phyloP scores from a whole-genome alignment of 1,140 invertebrate species.

The Sesamia nonagrioides region DNA sequence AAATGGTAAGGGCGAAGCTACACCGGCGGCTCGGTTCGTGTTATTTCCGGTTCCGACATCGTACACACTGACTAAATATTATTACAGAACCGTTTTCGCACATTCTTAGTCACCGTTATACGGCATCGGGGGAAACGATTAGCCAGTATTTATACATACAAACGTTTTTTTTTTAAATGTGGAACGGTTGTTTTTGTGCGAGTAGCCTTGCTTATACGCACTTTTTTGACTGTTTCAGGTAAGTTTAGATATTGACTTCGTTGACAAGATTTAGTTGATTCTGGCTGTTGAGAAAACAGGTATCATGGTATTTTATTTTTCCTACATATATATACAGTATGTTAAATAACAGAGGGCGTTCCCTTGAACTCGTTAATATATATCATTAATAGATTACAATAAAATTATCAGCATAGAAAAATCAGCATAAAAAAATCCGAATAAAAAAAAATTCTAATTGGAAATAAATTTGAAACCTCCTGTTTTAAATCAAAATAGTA shows the following conservation, averaged over 20 bases:
- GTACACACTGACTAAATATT: conserved; percentile 41
- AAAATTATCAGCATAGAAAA: no score
- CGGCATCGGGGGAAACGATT: conserved; percentile 29
- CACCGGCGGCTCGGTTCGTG: conserved; percentile 38
- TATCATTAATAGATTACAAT: no score
- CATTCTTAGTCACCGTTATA: conserved; percentile 19
- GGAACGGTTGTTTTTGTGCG: conserved; percentile 10
- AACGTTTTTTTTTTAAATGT: conserved; percentile 4
- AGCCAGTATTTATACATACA: conserved; percentile 1
- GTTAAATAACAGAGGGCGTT: no score
- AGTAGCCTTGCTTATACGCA: background rate
- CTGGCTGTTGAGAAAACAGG: background rate
- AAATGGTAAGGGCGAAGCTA: conserved; percentile 39
- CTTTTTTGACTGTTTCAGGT: conserved; percentile 8
- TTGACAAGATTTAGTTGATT: background rate
- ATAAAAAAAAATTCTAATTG: no score
- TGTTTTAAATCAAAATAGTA: no score
- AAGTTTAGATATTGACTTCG: background rate
- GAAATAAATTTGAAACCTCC: no score
- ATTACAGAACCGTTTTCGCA: conserved; percentile 39
- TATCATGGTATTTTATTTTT: no score
- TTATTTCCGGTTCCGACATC: conserved; percentile 45
- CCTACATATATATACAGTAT: no score
- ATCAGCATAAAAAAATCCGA: no score
- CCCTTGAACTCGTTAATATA: no score